Base-by-base conservation (phyloP, 2,113 vertebrate genomes). In the Malurus melanocephalus region DNA sequence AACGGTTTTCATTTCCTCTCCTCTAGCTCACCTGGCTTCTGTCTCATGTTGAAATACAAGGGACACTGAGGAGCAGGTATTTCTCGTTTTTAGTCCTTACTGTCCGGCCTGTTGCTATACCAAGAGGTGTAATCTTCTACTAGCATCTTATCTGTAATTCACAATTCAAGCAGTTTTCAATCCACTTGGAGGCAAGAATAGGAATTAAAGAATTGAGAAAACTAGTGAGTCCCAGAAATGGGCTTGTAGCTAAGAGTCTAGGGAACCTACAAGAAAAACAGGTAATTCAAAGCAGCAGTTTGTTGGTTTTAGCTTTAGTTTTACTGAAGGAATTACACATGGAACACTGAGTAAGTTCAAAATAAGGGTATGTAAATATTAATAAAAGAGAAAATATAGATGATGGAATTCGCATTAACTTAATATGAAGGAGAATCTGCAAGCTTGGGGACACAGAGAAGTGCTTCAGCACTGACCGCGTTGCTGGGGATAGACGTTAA, bases 1-100 rank as follows among this genome's bases (percentile, higher is more conserved):
- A 51, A 6, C 0, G 0, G 18, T 49, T 64, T 57, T 64, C 1
- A 15, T 59, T 78, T 75, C 27, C 14, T 61, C 4, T 77, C 51
- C 40, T 66, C 30, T 64, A 16, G 6, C 52, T 69, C 55, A 22
- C 13, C 33, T 62, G 60, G 14, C 24, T 84, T 80, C 73, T 84
- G 5, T 35, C 11, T n/a, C 6, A 15, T 18, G 8, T 13, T 91
- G 51, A 71, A 72, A 57, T 56, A 23, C 1, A 38, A 65, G 22
- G 11, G 22, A 45, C 7, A 9, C 28, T 23, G 19, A 38, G 35
- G 27, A 80, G 35, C 52, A 68, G 11, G 17, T 17, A 5, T 42
- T 66, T 45, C 40, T 27, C 56, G 15, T 0, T 66, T 93, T 64
- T 10, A 59, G 64, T 55, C 17, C 27, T 92, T 72, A 16, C 16